phyloP scores from a whole-genome alignment of 2,797 vertebrate genomes.

The Molossus alvarezi region DNA sequence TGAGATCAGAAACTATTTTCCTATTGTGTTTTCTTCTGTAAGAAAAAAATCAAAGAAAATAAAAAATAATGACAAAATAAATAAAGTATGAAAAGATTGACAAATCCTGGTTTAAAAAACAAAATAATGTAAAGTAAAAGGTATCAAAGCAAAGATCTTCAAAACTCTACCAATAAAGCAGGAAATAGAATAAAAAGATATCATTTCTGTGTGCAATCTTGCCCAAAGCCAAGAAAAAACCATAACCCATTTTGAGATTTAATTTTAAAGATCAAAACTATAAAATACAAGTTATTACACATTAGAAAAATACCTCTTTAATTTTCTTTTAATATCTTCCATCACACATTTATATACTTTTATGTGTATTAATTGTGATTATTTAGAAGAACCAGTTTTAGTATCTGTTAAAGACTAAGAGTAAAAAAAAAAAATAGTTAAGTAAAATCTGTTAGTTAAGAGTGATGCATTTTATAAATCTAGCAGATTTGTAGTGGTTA shows the following conservation, averaged over 20 bases:
- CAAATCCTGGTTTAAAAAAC: background rate
- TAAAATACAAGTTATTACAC: conserved; percentile 6
- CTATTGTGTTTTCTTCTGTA: background rate
- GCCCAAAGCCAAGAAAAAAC: background rate
- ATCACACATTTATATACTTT: background rate
- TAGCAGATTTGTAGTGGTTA: background rate
- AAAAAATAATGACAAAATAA: background rate
- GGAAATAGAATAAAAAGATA: background rate
- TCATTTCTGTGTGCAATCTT: background rate
- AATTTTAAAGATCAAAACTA: conserved; percentile 39
- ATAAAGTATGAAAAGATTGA: background rate
- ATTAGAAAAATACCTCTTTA: background rate
- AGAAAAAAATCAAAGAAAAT: background rate
- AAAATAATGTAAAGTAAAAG: background rate
- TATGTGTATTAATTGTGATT: conserved; percentile 1
- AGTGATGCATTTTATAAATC: background rate
- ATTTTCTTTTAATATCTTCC: background rate
- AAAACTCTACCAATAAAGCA: background rate
- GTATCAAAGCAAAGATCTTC: background rate
- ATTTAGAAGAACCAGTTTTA: background rate
- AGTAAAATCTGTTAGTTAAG: background rate
- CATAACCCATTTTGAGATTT: background rate
- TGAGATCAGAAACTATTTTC: conserved; percentile 6
- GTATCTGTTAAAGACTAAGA: background rate
- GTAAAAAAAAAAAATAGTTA: background rate